phyloP scores from a whole-genome alignment of 2,797 vertebrate species.

The Bovichtus diacanthus region DNA sequence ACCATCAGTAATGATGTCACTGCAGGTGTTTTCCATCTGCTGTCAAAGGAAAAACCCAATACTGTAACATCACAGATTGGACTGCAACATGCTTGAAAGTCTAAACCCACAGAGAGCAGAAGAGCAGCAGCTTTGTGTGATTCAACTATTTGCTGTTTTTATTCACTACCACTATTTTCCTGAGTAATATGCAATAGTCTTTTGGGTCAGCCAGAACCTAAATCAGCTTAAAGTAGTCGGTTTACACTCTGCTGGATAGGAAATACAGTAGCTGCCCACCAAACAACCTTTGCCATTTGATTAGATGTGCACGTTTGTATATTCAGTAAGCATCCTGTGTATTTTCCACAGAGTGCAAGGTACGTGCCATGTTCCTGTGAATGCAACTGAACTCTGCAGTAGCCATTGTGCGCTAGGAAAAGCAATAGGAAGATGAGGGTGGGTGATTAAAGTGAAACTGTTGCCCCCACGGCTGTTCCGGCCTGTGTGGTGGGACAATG shows the following conservation, averaged over 20 bases:
- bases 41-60: neutral
- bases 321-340: slow-evolving; percentile 33
- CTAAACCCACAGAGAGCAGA: neutral
- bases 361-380: slow-evolving; percentile 37
- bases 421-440: slow-evolving; percentile 80
- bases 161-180: neutral
- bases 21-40: slow-evolving; percentile 31
- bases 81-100: neutral
- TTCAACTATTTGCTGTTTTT: neutral
- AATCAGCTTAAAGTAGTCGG: slow-evolving; percentile 8
- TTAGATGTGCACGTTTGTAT: slow-evolving; percentile 38
- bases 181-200: neutral
- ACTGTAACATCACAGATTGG: slow-evolving; percentile 7
- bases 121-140: neutral
- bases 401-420: slow-evolving; percentile 67
- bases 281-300: slow-evolving; percentile 40
- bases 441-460: slow-evolving; percentile 82
- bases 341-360: neutral
- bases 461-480: slow-evolving; percentile 69
- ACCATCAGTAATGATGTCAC: slow-evolving; percentile 2
- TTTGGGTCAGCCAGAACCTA: neutral
- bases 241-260: slow-evolving; percentile 21
- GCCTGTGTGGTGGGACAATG: slow-evolving; percentile 60
- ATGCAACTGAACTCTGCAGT: slow-evolving; percentile 26
- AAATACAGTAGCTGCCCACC: slow-evolving; percentile 44